Conservation (phyloP, 2,888 invertebrate genomes). For the Halocaridina rubra region DNA sequence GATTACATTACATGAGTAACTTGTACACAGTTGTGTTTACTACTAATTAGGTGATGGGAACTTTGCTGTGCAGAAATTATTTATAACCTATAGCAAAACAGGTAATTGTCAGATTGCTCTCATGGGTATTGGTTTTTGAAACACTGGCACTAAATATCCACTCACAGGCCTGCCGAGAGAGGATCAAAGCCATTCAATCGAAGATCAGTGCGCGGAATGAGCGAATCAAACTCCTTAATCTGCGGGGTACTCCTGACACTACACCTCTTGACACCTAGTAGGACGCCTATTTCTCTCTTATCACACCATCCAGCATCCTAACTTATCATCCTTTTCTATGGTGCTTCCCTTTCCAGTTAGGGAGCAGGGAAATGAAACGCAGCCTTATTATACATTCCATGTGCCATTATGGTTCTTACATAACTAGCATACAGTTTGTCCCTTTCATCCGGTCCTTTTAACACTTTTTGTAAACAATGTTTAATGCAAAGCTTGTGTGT, state of each 20-base stretch:
- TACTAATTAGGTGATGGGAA: slow-evolving; percentile 49
- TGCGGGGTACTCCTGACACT: slow-evolving; percentile 81
- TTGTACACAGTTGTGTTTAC: not conserved
- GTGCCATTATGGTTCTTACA: slow-evolving; percentile 43
- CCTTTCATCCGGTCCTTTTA: slow-evolving; percentile 59
- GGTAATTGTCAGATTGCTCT: slow-evolving; percentile 42
- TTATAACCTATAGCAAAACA: slow-evolving; percentile 21
- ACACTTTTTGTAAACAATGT: slow-evolving; percentile 51
- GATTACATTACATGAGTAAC: not conserved
- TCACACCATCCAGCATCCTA: slow-evolving; percentile 36
- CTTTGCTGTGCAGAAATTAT: not conserved
- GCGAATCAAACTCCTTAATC: slow-evolving; percentile 86
- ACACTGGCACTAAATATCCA: slow-evolving; percentile 45
- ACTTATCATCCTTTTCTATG: slow-evolving; percentile 43
- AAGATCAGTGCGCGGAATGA: slow-evolving; percentile 89
- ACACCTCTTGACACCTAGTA: slow-evolving; percentile 55
- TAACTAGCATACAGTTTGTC: slow-evolving; percentile 53
- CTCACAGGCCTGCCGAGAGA: slow-evolving; percentile 83
- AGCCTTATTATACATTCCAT: slow-evolving; percentile 63
- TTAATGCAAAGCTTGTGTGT: slow-evolving; percentile 59
- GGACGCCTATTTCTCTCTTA: slow-evolving; percentile 37
- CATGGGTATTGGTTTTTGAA: slow-evolving; percentile 41
- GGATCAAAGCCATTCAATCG: slow-evolving; percentile 85
- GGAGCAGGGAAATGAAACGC: slow-evolving; percentile 63
- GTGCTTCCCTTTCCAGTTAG: slow-evolving; percentile 57